Evolutionary conservation across 2,113 vertebrate species (phyloP), one percentile per base, ranked within the genome.

Genomic region (Macaca mulatta): DNA sequence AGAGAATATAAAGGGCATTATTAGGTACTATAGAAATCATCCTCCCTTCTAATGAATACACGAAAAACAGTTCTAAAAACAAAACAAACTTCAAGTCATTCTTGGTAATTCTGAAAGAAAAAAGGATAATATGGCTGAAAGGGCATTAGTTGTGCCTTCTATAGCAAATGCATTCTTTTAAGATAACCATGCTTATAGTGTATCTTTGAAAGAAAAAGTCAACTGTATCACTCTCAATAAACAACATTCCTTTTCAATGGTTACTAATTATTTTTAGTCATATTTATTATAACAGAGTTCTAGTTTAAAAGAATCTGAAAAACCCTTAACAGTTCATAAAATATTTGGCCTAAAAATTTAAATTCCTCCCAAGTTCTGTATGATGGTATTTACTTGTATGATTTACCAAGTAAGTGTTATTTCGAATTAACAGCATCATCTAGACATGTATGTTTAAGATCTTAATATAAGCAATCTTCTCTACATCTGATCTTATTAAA

Each of bases 261-360:
- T 70, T 32, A 80, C 57, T 69, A 89, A 79, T 89, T 70, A 96
- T 90, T 95, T 85, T 96, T 84, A 92, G 25, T 30, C 78, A 86
- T 74, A 80, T 70, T 84, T 92, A 85, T 64, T 92, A 35, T 81
- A 85, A 96, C 13, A 95, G 61, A 95, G 18, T 89, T 90, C 27
- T 88, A 90, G 77, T 75, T 93, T 92, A 96, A 89, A 86, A 81
- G 57, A 70, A 86, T 74, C 43, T 48, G 20, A 59, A 70, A 86
- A 93, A 84, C 27, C 16, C 75, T 38, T 80, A 30, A 35, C 2
- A 75, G 27, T 90, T 38, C 6, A n/a, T 89, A 38, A 84, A 94
- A 45, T 27, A 96, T 50, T 35, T 89, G 45, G 23, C 4, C 45
- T 70, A 69, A 90, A 83, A 81, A 59, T 40, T 50, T 40, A 81